phyloP scores from a whole-genome alignment of 2,888 invertebrate genomes.

The Acleris holmiana region DNA sequence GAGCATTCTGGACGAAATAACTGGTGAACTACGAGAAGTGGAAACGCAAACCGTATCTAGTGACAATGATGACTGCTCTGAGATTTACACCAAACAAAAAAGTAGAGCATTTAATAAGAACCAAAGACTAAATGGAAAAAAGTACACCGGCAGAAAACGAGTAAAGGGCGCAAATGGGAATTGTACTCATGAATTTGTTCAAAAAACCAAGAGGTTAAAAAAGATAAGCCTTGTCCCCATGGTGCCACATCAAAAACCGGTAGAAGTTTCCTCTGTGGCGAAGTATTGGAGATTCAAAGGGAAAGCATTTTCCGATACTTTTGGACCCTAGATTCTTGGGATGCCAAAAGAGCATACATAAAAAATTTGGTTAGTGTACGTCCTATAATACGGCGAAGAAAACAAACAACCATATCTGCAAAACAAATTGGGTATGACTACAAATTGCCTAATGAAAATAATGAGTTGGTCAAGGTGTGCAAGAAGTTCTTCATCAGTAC shows the following conservation, averaged over 20 bases:
- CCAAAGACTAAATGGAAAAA: conserved; percentile 13
- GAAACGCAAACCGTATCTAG: conserved; percentile 15
- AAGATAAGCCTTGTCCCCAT: neutral
- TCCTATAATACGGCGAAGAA: conserved; percentile 8
- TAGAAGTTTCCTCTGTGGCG: conserved; percentile 23
- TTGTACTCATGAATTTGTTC: neutral
- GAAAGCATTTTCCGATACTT: conserved; percentile 20
- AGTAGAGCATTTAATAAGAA: conserved; percentile 21
- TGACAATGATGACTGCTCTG: conserved; percentile 18
- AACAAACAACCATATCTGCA: neutral
- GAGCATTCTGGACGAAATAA: neutral
- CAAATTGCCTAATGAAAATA: neutral
- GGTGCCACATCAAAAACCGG: neutral
- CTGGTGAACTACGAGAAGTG: conserved; percentile 13
- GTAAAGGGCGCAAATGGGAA: conserved; percentile 7
- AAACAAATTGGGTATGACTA: neutral
- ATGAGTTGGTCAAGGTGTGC: neutral
- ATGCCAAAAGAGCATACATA: conserved; percentile 27
- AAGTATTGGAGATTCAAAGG: conserved; percentile 20
- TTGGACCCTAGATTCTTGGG: conserved; percentile 24
- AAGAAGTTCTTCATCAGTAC: too few relatives aligned
- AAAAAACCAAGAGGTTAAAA: conserved; percentile 2
- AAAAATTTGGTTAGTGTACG: conserved; percentile 23
- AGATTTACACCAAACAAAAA: conserved; percentile 15
- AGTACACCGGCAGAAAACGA: conserved; percentile 9